phyloP scores from a whole-genome alignment of 1,140 invertebrate species.

The Camponotus floridanus region DNA sequence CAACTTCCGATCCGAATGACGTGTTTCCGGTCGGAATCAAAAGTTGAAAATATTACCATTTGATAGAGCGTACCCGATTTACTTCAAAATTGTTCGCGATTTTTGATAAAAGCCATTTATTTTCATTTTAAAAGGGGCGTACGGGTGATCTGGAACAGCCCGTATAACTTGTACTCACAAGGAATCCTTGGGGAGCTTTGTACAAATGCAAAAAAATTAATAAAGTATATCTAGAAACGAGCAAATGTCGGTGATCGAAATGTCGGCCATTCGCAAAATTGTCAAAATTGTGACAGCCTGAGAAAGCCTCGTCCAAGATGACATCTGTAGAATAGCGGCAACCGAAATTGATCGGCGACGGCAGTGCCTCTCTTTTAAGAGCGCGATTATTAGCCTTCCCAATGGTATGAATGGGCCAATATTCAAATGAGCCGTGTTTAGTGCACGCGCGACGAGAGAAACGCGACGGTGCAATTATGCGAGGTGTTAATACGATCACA shows the following conservation, averaged over 20 bases:
- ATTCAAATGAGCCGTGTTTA: slow-evolving; percentile 85
- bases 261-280: background rate
- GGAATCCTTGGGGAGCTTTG: too few relatives aligned
- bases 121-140: too few relatives aligned
- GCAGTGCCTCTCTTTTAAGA: slow-evolving; percentile 68
- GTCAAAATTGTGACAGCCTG: slow-evolving; percentile 77
- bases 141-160: too few relatives aligned
- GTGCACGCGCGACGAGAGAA: slow-evolving; percentile 78
- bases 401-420: slow-evolving; percentile 83
- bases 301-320: slow-evolving; percentile 72
- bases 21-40: too few relatives aligned
- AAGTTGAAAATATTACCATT: too few relatives aligned
- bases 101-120: too few relatives aligned
- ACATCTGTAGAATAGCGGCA: slow-evolving; percentile 46
- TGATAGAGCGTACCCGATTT: too few relatives aligned
- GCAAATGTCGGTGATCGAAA: background rate
- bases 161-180: too few relatives aligned
- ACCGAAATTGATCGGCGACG: slow-evolving; percentile 32
- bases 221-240: background rate
- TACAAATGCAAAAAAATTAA: background rate
- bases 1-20: too few relatives aligned
- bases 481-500: slow-evolving; percentile 85
- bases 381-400: slow-evolving; percentile 80
- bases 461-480: slow-evolving; percentile 81
- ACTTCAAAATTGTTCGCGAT: too few relatives aligned